Base-by-base conservation (phyloP, 2,113 vertebrate species). In the Promerops cafer region DNA sequence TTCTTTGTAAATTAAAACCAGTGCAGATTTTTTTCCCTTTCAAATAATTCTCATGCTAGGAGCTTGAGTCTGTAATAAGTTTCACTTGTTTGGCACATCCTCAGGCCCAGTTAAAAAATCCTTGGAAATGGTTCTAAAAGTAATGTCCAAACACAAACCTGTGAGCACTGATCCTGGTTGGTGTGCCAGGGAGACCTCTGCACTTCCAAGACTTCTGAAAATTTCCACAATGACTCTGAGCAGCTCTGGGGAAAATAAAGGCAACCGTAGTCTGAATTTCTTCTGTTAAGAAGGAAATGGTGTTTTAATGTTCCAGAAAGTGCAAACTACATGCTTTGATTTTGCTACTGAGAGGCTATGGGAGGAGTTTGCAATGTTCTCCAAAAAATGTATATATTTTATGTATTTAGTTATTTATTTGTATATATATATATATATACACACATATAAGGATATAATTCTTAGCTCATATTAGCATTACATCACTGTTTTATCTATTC, bases 31-130 rank as follows among this genome's bases (percentile, higher is more conserved):
- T 13, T 13, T 11, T n/a, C 16, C 42, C 21, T 30, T 54, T 79
- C 63, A 93, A 81, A 69, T 77, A 90, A 85, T 93, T 85, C 30
- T 88, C 50, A 56, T 94, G 80, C 26, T 87, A 87, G 49, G 49
- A 75, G 11, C 31, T 81, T 53, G 35, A 83, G 28, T 87, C 39
- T 90, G 8, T 88, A 95, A 81, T 79, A 87, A 75, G 57, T 93
- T 95, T 93, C 49, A 75, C 37, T 96, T 92, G 86, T 89, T 90
- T 94, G 92, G 92, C 90, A 93, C 19, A 30, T 87, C 22, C 53
- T 94, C 24, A 11, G 40, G 40, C 47, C 60, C 28, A 35, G 68
- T 93, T 93, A 90, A 95, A 81, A 89, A 85, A 91, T 78, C 44
- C 11, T 89, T 94, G 88, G 88, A 94, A 90, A 28, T 87, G 16